Evolutionary conservation across 2,797 vertebrate genomes (phyloP).

Genomic region (Siniperca undulata): DNA sequence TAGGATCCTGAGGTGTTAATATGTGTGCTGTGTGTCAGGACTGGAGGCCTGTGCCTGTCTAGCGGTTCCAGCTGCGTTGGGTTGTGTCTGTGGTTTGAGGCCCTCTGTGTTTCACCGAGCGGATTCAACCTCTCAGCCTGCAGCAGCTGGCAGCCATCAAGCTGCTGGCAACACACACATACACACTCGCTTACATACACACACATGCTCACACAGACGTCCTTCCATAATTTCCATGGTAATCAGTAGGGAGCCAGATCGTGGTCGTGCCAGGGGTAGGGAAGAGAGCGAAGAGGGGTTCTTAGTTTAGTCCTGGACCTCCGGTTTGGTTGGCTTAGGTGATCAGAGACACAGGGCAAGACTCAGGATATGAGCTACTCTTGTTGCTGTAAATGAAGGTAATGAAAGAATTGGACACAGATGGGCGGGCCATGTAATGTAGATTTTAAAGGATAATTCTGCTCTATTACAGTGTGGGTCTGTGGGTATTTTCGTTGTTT

Average conservation of each 20-base stretch:
- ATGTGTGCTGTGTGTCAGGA: constrained; percentile 71
- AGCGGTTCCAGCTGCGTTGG: constrained; percentile 75
- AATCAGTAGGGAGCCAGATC: constrained; percentile 74
- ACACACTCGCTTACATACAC: constrained; percentile 38
- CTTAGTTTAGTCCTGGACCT: constrained; percentile 59
- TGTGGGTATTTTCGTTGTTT: constrained; percentile 6
- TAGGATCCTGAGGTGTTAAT: constrained; percentile 75
- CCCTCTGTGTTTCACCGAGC: constrained; percentile 75
- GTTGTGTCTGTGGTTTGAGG: constrained; percentile 81
- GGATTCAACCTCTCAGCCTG: constrained; percentile 77
- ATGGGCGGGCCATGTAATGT: constrained; percentile 45
- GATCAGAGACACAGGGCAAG: constrained; percentile 56
- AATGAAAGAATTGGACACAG: constrained; percentile 61
- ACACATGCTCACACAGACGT: constrained; percentile 64
- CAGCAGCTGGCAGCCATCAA: constrained; percentile 84
- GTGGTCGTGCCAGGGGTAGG: constrained; percentile 57
- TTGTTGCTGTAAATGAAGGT: constrained; percentile 52
- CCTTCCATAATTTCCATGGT: constrained; percentile 79
- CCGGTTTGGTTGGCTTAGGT: constrained; percentile 61
- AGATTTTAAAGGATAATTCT: constrained; percentile 51
- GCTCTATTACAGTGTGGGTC: constrained; percentile 24
- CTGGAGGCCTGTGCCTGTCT: constrained; percentile 68
- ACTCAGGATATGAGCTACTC: constrained; percentile 50
- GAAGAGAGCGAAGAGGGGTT: constrained; percentile 49
- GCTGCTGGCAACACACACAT: constrained; percentile 68